A percentile compares a stretch with the other conserved stretches of the same genome.
phyloP scores from a whole-genome alignment of 2,888 invertebrate species.

The Perizoma affinitatum region DNA sequence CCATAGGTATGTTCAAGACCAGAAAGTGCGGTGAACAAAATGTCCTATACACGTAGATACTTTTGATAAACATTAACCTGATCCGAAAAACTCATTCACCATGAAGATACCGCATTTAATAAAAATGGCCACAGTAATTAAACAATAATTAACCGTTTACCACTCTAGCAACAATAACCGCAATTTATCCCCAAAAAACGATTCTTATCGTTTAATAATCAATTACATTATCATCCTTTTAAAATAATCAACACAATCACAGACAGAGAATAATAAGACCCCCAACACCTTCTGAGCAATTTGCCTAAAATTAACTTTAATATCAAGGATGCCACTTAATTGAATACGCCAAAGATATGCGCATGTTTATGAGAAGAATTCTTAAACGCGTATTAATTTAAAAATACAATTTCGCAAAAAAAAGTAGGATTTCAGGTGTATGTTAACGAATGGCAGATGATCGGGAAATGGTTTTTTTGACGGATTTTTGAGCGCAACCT shows the following conservation, averaged over 20 bases:
- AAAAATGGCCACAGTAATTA: constrained; percentile 7
- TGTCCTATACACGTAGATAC: no score
- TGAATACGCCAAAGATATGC: constrained; percentile 50
- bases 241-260: constrained; percentile 28
- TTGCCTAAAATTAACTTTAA: constrained; percentile 66
- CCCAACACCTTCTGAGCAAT: constrained; percentile 55
- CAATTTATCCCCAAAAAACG: constrained; percentile 28
- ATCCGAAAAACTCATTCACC: not conserved
- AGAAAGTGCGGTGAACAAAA: no score
- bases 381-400: constrained; percentile 38
- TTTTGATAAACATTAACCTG: not conserved
- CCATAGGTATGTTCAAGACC: no score
- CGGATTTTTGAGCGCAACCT: constrained; percentile 21
- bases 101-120: not conserved
- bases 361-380: constrained; percentile 42
- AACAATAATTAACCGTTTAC: constrained; percentile 10
- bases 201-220: constrained; percentile 37
- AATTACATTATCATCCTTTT: constrained; percentile 29
- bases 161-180: constrained; percentile 9
- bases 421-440: constrained; percentile 22
- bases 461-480: constrained; percentile 26
- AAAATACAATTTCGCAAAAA: constrained; percentile 36
- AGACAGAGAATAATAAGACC: constrained; percentile 48
- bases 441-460: constrained; percentile 21
- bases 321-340: constrained; percentile 64